Base-by-base conservation (phyloP, 2,888 invertebrate genomes). In the Pseudococcus viburni region DNA sequence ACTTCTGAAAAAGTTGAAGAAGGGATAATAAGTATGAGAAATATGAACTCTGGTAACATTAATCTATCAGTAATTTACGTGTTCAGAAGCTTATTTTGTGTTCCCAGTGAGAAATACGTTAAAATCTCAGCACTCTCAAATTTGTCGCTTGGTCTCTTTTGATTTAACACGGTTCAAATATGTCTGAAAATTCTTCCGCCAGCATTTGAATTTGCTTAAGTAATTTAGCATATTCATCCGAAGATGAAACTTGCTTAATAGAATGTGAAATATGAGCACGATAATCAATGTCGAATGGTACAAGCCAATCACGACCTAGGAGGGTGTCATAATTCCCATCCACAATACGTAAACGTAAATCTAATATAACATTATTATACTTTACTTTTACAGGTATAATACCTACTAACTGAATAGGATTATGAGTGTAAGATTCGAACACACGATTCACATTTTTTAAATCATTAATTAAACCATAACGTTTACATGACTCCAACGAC, bases 271-370 rank as follows among this genome's bases (percentile, higher is more conserved):
- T 11, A 4, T 64, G n/a, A 64, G 3, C 19, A 64, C n/a, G 7
- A 64, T 19, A 8, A 19, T 64, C 64, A 19, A 64, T 64, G 3
- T 19, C 11, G 11, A 64, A 39, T 19, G 33, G 26, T 39, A 33
- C 11, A 1, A 73, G 3, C 73, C 73, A 73, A 73, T 73, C 73
- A 15, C 73, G 73, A 73, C 73, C 73, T 4, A 73, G 6, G 7
- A 73, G 26, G 5, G 73, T 12, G 33, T 26, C 39, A 39, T 33
- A 33, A 73, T 33, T 39, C 7, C 73, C 73, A 73, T 73, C 73
- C 3, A 73, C 73, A 33, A 73, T 33, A 73, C 73, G 73, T 73
- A 73, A 73, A 11, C 73, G 73, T 33, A 11, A 5, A 73, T 73
- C 22, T 11, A 11, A 33, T 3, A 9, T 33, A 7, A 5, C 9